Base-by-base conservation (phyloP, 2,888 invertebrate genomes). In the Oxycera nigricornis region DNA sequence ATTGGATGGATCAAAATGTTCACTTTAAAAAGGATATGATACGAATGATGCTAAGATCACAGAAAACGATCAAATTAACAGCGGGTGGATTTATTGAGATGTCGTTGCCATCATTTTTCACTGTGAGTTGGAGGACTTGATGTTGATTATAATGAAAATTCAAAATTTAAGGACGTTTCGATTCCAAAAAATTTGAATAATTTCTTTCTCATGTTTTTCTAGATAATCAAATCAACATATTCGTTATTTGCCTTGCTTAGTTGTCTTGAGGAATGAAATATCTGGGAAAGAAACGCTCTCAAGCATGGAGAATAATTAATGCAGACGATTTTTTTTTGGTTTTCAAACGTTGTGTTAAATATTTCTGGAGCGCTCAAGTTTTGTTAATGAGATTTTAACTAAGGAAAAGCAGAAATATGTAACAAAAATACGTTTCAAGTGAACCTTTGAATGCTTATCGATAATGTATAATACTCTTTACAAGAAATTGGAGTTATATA, bases 1-100 rank as follows among this genome's bases (percentile, higher is more conserved):
- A 70, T 20, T 70, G 70, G 70, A 35, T 70, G 17, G 55, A 70
- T 35, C 70, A 70, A 35, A 31, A 24, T 55, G 14, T 6, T 22
- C 2, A 22, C 11, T 70, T 70, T 17, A 52, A 55, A 35, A 70
- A 70, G 55, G 55, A 52, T 35, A 22, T 70, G 0, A 31, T 70
- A 30, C 24, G 20, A 2, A 24, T 35, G 22, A 70, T 70, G 70
- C 20, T 70, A 4, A 14, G 52, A 22, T 70, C 70, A 11, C 70
- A 70, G 55, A 52, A 52, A 24, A 2, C 31, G 11, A 31, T 70
- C 2, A 7, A 1, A 55, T 3, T 70, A 2, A 11, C 20, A 14
- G 70, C 70, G 11, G 55, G 55, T n/a, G 55, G 70, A n/a, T 20
- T 35, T 2, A 14, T 70, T 22, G 31, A 52, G 22, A 55, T 70